These are phyloP conservation scores for Lycodopsis pacificus DNA, from an alignment of 2,797 vertebrate genomes.

Conservation along the genomic window DNA sequence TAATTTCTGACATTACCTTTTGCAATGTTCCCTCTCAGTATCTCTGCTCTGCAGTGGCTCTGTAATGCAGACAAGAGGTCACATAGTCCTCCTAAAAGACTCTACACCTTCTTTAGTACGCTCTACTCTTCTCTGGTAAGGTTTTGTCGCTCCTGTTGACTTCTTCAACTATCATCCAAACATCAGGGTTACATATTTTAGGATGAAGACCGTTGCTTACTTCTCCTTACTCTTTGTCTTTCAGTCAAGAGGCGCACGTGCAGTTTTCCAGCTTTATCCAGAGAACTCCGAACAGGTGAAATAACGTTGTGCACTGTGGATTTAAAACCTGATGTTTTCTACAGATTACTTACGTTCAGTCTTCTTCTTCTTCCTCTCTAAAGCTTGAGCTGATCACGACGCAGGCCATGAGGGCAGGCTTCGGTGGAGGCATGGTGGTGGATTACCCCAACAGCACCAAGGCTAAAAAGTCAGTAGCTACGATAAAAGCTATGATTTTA, in stretches of 20 bases:
- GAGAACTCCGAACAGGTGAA: slow-evolving; percentile 95
- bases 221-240: slow-evolving; percentile 32
- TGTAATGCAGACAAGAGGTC: slow-evolving; percentile 95
- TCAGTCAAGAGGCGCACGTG: slow-evolving; percentile 91
- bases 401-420: slow-evolving; percentile 95
- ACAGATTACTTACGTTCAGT: not conserved
- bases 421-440: slow-evolving; percentile 95
- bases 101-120: slow-evolving; percentile 92
- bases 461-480: slow-evolving; percentile 93
- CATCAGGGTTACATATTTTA: not conserved
- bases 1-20: not conserved
- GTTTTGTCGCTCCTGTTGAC: not conserved
- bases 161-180: not conserved
- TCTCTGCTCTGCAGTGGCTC: slow-evolving; percentile 97
- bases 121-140: slow-evolving; percentile 92
- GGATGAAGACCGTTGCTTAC: not conserved
- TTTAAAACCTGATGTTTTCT: not conserved
- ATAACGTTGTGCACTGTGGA: not conserved
- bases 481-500: slow-evolving; percentile 23
- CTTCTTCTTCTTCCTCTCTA: slow-evolving; percentile 24
- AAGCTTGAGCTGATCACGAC: slow-evolving; percentile 95
- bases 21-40: slow-evolving; percentile 77
- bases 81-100: slow-evolving; percentile 91
- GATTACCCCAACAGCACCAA: slow-evolving; percentile 98
- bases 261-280: slow-evolving; percentile 95